Conservation (phyloP, 2,113 vertebrate species). For the Amia ocellicauda region DNA sequence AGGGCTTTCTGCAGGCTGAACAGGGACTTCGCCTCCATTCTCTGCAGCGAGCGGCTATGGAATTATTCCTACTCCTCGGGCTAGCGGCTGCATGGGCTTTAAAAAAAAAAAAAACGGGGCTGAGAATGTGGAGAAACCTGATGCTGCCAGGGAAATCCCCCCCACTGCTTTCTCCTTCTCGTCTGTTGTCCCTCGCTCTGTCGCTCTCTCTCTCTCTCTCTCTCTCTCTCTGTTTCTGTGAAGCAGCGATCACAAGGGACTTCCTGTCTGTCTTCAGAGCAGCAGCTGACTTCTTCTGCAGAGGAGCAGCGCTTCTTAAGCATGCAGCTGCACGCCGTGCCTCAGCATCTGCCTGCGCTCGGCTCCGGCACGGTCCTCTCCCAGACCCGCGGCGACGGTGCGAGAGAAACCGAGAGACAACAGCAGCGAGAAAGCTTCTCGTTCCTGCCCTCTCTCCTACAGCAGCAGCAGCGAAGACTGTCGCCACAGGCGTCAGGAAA, state of each 20-base stretch:
- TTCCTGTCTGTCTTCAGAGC: conserved; percentile 28
- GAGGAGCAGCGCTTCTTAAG: not conserved
- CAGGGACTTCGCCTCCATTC: conserved; percentile 75
- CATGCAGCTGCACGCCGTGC: conserved; percentile 1
- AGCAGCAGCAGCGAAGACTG: not conserved
- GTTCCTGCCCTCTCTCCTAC: not conserved
- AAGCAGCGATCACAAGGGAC: conserved; percentile 16
- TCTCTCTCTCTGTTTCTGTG: conserved; percentile 7
- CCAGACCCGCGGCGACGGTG: not conserved
- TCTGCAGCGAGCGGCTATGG: conserved; percentile 23
- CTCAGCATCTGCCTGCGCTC: not conserved
- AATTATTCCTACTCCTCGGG: not conserved
- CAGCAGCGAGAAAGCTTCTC: not conserved
- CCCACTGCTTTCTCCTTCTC: conserved; percentile 19
- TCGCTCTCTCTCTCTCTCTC: no score
- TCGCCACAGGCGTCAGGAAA: no score
- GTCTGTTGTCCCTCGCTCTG: conserved; percentile 17
- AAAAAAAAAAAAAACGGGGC: conserved; percentile 1
- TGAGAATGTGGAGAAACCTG: conserved; percentile 28
- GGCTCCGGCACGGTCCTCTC: not conserved
- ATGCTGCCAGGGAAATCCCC: conserved; percentile 19
- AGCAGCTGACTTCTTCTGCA: conserved; percentile 40
- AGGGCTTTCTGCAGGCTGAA: conserved; percentile 83
- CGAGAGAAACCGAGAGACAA: not conserved
- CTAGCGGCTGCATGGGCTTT: not conserved